Percentiles rank a stretch among this genome's conserved stretches.
These are phyloP conservation scores for Apodemia mormo DNA, from an alignment of 2,888 invertebrate genomes.

Conservation along the genomic window DNA sequence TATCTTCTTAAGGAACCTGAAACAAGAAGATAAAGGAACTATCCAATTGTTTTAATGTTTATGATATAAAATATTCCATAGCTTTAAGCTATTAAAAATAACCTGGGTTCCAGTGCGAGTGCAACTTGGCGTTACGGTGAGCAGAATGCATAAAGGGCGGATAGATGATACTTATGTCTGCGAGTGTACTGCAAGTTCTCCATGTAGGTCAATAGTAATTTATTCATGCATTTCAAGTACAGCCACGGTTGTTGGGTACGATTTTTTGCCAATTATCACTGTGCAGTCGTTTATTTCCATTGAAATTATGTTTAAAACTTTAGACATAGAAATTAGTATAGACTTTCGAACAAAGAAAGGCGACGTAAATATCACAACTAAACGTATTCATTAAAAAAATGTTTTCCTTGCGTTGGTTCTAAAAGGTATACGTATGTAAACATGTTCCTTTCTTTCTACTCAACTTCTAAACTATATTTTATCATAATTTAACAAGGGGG, in stretches of 20 bases:
- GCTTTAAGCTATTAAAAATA: neutral
- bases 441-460: too few species aligned
- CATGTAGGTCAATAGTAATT: slow-evolving; percentile 16
- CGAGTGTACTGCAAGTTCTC: slow-evolving; percentile 10
- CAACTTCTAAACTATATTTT: too few species aligned
- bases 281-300: slow-evolving; percentile 5
- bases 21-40: too few species aligned
- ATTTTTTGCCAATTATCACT: slow-evolving; percentile 17
- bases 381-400: too few species aligned
- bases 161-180: neutral
- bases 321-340: neutral
- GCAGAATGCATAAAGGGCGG: neutral
- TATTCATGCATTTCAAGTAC: slow-evolving; percentile 17
- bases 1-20: too few species aligned
- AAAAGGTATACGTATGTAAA: too few species aligned
- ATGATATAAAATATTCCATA: too few species aligned
- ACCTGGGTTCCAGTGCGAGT: neutral
- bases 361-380: neutral
- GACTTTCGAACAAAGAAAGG: neutral
- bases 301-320: neutral
- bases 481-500: too few species aligned
- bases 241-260: slow-evolving; percentile 1
- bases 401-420: too few species aligned
- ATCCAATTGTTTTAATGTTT: too few species aligned
- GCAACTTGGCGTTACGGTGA: neutral